Conservation (phyloP, 2,113 vertebrate genomes). For the Malurus cyaneus region DNA sequence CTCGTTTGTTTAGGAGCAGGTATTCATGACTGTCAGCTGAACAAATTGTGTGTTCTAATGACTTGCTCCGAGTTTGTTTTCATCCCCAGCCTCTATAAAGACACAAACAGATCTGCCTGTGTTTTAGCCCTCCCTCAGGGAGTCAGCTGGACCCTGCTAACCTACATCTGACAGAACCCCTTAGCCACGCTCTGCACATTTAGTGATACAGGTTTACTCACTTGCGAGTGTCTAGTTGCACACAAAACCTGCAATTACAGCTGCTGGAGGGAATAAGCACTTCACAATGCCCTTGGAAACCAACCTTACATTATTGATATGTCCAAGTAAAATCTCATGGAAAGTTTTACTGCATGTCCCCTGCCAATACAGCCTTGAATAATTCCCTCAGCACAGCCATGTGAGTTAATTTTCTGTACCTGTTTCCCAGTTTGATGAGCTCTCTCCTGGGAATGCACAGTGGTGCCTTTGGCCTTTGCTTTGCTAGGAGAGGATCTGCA, state of each 20-base stretch:
- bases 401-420: neutral
- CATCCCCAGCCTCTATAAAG: neutral
- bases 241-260: neutral
- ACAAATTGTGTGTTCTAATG: neutral
- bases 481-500: neutral
- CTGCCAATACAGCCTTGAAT: accelerated
- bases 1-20: neutral
- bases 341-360: neutral
- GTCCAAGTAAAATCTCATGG: neutral
- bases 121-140: neutral
- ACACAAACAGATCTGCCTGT: neutral
- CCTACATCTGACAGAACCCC: neutral
- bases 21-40: neutral
- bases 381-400: neutral
- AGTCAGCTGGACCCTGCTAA: neutral
- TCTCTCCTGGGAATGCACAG: neutral
- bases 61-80: neutral
- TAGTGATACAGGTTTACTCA: neutral
- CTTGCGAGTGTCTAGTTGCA: neutral
- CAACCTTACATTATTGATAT: neutral
- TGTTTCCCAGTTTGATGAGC: neutral
- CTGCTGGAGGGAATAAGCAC: neutral
- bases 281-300: neutral
- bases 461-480: neutral
- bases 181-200: neutral